Conservation (phyloP, 1,140 invertebrate species). For the Eubasilissa regina region DNA sequence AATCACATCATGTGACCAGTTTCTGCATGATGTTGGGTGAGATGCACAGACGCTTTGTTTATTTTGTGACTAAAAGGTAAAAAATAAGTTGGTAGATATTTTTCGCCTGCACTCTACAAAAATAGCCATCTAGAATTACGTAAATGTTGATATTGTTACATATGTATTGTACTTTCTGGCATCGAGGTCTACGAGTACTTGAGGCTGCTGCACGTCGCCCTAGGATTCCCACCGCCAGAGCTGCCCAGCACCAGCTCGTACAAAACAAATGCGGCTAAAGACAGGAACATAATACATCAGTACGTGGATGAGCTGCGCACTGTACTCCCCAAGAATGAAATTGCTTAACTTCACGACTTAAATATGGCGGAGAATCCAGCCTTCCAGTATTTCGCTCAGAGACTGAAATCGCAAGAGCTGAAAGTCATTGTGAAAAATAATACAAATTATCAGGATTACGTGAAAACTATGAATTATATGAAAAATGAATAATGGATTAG, state of each 20-base stretch:
- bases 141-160: no score
- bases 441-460: background rate
- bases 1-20: no score
- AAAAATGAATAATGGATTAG: conserved; percentile 26
- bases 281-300: background rate
- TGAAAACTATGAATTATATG: no score
- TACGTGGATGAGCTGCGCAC: conserved; percentile 23
- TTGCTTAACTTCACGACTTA: conserved; percentile 1
- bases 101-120: no score
- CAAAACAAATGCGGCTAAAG: background rate
- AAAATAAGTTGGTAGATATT: no score
- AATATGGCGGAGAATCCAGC: conserved; percentile 13
- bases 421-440: background rate
- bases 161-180: no score
- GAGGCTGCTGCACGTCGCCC: conserved; percentile 11
- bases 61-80: no score
- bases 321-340: conserved; percentile 35
- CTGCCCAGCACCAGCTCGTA: background rate
- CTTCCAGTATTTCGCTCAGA: conserved; percentile 32
- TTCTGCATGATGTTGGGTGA: no score
- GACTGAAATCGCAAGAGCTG: conserved; percentile 30
- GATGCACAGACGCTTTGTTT: no score
- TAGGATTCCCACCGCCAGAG: conserved; percentile 11
- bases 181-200: conserved; percentile 31
- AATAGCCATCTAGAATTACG: no score